Base-by-base conservation (phyloP, 2,888 invertebrate species). In the Ichneumoninae sp. region DNA sequence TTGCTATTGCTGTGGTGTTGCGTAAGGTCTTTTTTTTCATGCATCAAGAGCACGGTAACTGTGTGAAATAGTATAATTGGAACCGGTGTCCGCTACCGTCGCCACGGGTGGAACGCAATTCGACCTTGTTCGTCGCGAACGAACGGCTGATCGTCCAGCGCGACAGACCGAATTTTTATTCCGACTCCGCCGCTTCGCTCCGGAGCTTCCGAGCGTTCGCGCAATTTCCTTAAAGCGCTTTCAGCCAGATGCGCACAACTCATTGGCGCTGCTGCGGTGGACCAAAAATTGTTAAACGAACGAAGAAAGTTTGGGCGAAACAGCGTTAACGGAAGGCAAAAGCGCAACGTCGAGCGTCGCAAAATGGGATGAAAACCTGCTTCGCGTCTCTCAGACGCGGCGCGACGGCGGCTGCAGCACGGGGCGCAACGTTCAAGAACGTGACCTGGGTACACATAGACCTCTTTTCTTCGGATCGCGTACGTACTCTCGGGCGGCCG, bases 361-460 rank as follows among this genome's bases (percentile, higher is more conserved):
- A 16, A 44, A 47, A 60, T 40, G 36, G 36, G 30, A 57, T 54
- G 70, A 63, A 73, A 73, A 26, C 60, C 8, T 57, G 22, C 73
- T 65, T 52, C 63, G 63, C 13, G 33, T 63, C 47, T 74, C 10
- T 7, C 47, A 63, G 60, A n/a, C 19, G 30, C 63, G 74, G 26
- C 47, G 47, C 74, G 74, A 63, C 74, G 44, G 22, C 44, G 66
- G n/a, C 30, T 60, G 74, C 74, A 44, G 47, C 74, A 66, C 78
- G 69, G 81, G 85, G 63, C 82, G 77, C 74, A 66, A 86, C 81
- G 85, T 81, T 69, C 80, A 82, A 90, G 85, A 83, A 90, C 90
- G 90, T 90, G 90, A 90, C 87, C 83, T 69, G 90, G 33, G 83
- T 89, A 83, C 83, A 78, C 63, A 88, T 87, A 57, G 86, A 73